Evolutionary conservation across 2,113 vertebrate species (phyloP), one percentile per base, ranked within the genome.

Genomic region (Toxotes jaculatrix): DNA sequence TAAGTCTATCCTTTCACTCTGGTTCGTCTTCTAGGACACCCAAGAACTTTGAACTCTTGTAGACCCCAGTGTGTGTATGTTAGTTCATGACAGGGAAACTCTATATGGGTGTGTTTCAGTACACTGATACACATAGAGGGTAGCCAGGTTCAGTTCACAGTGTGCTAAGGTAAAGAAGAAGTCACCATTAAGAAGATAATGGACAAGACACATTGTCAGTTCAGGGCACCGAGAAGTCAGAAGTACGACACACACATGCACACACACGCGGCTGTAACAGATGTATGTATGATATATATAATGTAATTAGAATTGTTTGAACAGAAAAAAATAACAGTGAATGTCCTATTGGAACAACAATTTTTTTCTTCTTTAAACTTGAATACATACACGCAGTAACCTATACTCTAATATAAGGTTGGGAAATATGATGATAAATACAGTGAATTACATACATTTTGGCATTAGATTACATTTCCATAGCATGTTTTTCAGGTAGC

Each of bases 61-160:
- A 87, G 90, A 93, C 90, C 92, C 78, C 1, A 12, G 62, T 79
- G 86, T 86, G 88, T 82, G 80, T 90, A 77, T 86, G 89, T 86
- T 82, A 79, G 87, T 87, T 90, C 91, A 89, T 85, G 92, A 92
- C 89, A 92, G 82, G 62, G 93, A 85, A 94, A 93, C 83, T 80
- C 86, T 79, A 92, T 91, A 91, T 90, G 91, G 82, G 77, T 87
- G 83, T 88, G 88, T 87, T 85, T 79, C 81, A 78, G 66, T 82
- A 76, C 83, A 81, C 55, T 49, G 88, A 92, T 88, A 91, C 84
- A 77, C 85, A 73, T 34, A 75, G 62, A 74, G 84, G 87, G 79
- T 43, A 63, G 77, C 77, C 45, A 82, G 92, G 74, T 87, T 86
- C 86, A 77, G 79, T 85, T 91, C 67, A 79, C 82, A 60, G 47